phyloP scores from a whole-genome alignment of 2,888 invertebrate species.

The Pheosia tremula region DNA sequence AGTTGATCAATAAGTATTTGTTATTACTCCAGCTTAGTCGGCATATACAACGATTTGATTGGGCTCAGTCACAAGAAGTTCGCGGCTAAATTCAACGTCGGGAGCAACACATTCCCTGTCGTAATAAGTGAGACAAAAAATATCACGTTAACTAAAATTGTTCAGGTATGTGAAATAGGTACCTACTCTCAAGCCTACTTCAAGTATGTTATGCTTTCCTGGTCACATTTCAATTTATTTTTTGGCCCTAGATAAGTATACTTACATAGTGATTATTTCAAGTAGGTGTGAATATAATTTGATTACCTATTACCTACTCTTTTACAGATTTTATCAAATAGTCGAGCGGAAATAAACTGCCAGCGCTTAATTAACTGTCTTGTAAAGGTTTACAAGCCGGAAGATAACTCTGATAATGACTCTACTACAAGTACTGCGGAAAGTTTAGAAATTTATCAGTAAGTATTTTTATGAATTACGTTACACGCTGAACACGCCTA shows the following conservation, averaged over 20 bases:
- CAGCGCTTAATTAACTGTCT: conserved; percentile 89
- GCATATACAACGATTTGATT: conserved; percentile 85
- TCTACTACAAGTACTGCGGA: conserved; percentile 85
- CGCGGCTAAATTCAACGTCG: conserved; percentile 85
- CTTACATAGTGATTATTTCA: neutral
- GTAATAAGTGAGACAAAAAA: conserved; percentile 88
- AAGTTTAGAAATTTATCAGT: conserved; percentile 90
- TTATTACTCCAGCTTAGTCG: conserved; percentile 83
- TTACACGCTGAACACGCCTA: too few species aligned
- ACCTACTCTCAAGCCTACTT: neutral
- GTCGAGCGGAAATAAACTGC: conserved; percentile 88
- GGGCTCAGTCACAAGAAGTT: conserved; percentile 85
- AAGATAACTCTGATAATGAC: conserved; percentile 78
- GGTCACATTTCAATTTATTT: too few species aligned
- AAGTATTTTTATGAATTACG: conserved; percentile 67
- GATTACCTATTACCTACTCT: conserved; percentile 2
- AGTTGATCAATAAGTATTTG: neutral
- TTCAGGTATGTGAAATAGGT: conserved; percentile 83
- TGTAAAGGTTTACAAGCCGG: conserved; percentile 86
- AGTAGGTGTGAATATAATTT: too few species aligned
- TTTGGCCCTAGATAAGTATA: neutral
- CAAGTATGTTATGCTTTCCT: neutral
- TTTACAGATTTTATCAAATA: conserved; percentile 85
- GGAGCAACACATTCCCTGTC: conserved; percentile 90
- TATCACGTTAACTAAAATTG: conserved; percentile 88